These are phyloP conservation scores for Tenrec ecaudatus DNA, from an alignment of 2,113 vertebrate species.

Conservation along the genomic window DNA sequence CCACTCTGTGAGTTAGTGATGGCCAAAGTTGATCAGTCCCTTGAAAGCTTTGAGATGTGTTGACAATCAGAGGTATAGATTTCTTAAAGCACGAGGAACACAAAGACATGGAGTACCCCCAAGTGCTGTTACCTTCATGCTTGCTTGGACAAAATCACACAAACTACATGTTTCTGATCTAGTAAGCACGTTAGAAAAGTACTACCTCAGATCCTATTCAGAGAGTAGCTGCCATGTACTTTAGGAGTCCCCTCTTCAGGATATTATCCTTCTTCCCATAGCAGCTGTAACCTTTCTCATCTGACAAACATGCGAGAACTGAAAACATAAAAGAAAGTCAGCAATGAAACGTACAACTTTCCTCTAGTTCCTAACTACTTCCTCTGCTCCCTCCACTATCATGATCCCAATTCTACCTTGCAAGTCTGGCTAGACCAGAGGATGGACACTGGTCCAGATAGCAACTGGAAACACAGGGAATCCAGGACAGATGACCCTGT, in stretches of 20 bases:
- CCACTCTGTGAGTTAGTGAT: slow-evolving; percentile 17
- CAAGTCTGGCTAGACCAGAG: no score
- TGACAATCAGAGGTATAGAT: slow-evolving; percentile 26
- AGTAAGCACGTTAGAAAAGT: slow-evolving; percentile 12
- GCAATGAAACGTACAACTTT: no score
- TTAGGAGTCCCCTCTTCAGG: not conserved
- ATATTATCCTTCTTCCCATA: not conserved
- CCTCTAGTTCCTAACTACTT: no score
- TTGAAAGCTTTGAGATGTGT: slow-evolving; percentile 12
- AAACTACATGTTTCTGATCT: not conserved
- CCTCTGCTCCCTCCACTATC: no score
- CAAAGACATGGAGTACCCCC: slow-evolving; percentile 13
- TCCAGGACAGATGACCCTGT: no score
- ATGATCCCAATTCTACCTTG: no score
- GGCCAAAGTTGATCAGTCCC: slow-evolving; percentile 49
- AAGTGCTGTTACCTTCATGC: not conserved
- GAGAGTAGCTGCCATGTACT: not conserved
- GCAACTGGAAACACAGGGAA: no score
- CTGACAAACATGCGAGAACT: not conserved
- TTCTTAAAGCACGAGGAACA: slow-evolving; percentile 25
- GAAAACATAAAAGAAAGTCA: no score
- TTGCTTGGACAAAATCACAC: not conserved
- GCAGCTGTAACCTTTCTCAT: slow-evolving; percentile 1
- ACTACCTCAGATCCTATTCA: not conserved
- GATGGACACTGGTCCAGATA: no score